A percentile compares a stretch with the other conserved stretches of the same genome.
These are phyloP conservation scores for Columba livia DNA, from an alignment of 2,113 vertebrate genomes.

Conservation along the genomic window DNA sequence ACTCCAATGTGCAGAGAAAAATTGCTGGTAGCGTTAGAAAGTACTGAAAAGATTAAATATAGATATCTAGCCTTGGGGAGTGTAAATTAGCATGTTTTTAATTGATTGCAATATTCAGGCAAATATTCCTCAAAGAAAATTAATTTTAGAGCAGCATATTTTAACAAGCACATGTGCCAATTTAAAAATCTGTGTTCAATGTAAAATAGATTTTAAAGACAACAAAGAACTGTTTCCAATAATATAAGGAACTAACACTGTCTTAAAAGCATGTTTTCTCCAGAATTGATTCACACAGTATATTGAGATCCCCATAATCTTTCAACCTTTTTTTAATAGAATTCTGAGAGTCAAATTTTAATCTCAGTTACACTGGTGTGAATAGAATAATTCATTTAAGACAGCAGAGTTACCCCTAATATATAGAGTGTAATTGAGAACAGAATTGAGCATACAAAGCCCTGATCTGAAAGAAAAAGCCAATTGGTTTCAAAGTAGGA, in stretches of 20 bases:
- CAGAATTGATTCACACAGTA: background rate
- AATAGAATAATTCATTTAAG: slow-evolving; percentile 25
- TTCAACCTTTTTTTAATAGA: background rate
- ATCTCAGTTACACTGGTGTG: background rate
- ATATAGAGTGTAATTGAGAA: slow-evolving; percentile 29
- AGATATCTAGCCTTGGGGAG: slow-evolving; percentile 40
- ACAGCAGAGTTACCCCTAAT: background rate
- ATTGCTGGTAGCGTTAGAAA: slow-evolving; percentile 28
- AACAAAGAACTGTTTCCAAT: slow-evolving; percentile 19
- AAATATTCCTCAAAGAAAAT: slow-evolving; percentile 53
- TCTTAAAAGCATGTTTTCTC: slow-evolving; percentile 24
- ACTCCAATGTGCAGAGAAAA: slow-evolving; percentile 4
- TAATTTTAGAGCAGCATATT: slow-evolving; percentile 62
- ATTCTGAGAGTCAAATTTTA: slow-evolving; percentile 23
- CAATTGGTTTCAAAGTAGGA: slow-evolving; percentile 31
- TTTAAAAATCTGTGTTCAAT: slow-evolving; percentile 47
- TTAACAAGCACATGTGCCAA: slow-evolving; percentile 34
- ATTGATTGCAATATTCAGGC: slow-evolving; percentile 64
- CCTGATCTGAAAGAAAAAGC: slow-evolving; percentile 4
- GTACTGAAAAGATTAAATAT: slow-evolving; percentile 59
- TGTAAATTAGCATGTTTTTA: slow-evolving; percentile 66
- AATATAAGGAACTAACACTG: background rate
- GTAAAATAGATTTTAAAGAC: slow-evolving; percentile 23
- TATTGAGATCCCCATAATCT: background rate
- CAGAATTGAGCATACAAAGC: slow-evolving; percentile 19